Evolutionary conservation across 1,140 invertebrate species (phyloP), one percentile per base, ranked within the genome.

Genomic region (Drosophila nigromelanica): DNA sequence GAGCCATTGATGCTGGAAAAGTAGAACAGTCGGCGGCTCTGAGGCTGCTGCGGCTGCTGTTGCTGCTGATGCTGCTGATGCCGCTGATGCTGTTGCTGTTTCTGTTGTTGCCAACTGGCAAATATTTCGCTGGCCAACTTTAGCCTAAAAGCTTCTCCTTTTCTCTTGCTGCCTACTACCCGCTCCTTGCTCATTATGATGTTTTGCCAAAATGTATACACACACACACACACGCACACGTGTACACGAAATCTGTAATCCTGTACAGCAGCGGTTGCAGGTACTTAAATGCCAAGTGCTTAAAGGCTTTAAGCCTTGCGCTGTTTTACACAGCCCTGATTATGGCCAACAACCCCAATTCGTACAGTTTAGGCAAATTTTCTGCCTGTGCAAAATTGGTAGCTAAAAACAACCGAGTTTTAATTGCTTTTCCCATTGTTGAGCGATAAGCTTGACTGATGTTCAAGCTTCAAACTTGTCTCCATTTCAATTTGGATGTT

Each of bases 1-100:
- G 82, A 87, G 83, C 83, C 81, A 82, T 87, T 87, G 78, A 87
- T 89, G 83, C 78, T 78, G 55, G 21, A 86, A 86, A 87, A 89
- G 78, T 87, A 79, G 82, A 87, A 75, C 82, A 87, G 70, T 78
- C 71, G 70, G 74, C 74, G 64, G 40, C 50, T 51, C 73, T 63
- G 71, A 76, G 78, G 68, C 69, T 76, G 72, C 33, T 64, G 45
- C 45, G 35, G 43, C 15, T 37, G 14, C 0, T 45, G 42, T 10
- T 45, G 45, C 45, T 47, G 43, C 11, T 37, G 14, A 0, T 45
- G 42, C 4, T 45, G 42, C 1, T 43, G 39, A 11, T 58, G 15
- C 7, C 18, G 55, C 39, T 50, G 48, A 4, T 60, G 24, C 54
- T 71, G 24, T 12, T 61, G 27, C 35, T 35, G 18, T 52, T 75